Evolutionary conservation across 2,797 vertebrate genomes (phyloP).

Genomic region (Manis javanica): DNA sequence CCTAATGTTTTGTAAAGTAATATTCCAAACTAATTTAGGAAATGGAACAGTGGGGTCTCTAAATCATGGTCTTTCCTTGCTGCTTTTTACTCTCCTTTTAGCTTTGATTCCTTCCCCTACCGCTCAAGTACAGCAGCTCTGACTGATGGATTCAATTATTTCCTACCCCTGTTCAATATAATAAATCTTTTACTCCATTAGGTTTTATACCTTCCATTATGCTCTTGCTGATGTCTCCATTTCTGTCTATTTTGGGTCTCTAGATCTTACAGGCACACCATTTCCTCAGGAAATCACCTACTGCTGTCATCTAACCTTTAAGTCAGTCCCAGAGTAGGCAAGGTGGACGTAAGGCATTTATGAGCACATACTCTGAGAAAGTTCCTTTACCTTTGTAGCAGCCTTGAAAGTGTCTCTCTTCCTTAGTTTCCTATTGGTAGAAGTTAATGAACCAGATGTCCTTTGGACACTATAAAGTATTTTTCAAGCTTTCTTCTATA

Average conservation of each 20-base stretch:
- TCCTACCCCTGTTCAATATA: neutral
- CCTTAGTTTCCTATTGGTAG: neutral
- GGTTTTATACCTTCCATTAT: neutral
- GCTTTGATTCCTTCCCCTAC: neutral
- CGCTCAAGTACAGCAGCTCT: neutral
- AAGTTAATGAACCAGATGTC: neutral
- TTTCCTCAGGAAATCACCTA: neutral
- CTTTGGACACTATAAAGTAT: neutral
- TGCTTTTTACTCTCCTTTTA: neutral
- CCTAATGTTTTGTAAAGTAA: neutral
- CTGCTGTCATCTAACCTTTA: neutral
- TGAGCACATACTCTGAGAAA: neutral
- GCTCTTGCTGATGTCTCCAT: neutral
- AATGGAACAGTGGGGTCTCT: neutral
- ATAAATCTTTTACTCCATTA: neutral
- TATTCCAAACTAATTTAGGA: neutral
- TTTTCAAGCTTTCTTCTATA: neutral
- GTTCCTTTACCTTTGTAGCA: neutral
- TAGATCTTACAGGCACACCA: neutral
- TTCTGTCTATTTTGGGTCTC: neutral
- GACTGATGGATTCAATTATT: neutral
- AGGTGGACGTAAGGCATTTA: neutral
- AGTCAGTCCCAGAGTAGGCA: neutral
- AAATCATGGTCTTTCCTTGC: neutral
- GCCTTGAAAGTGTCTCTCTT: neutral